A percentile compares a stretch with the other conserved stretches of the same genome.
Conservation (phyloP, 2,797 vertebrate genomes). For the Toxotes lorentzi region DNA sequence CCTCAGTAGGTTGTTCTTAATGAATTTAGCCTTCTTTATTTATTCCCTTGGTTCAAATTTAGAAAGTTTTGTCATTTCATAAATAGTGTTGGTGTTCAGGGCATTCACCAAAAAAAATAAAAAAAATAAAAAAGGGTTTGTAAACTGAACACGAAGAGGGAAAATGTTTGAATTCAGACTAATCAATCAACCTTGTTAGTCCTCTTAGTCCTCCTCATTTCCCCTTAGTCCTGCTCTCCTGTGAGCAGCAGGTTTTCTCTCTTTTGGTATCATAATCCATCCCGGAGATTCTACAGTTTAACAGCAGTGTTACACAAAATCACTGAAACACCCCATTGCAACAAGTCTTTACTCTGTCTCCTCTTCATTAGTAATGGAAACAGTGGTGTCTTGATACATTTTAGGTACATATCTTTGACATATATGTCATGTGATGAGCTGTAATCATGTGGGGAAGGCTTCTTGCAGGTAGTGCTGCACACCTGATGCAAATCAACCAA, state of each 20-base stretch:
- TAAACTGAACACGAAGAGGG: too few relatives aligned
- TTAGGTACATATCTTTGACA: too few relatives aligned
- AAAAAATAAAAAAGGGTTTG: too few relatives aligned
- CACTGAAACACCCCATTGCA: not conserved
- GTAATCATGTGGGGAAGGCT: too few relatives aligned
- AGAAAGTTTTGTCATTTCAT: not conserved
- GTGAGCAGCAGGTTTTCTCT: not conserved
- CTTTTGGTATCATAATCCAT: not conserved
- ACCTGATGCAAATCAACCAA: too few relatives aligned
- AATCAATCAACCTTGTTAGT: not conserved
- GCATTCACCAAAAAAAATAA: too few relatives aligned
- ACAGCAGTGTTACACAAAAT: not conserved
- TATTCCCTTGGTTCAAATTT: too few relatives aligned
- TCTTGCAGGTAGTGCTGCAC: too few relatives aligned
- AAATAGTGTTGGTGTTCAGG: not conserved
- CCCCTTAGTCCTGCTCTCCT: not conserved
- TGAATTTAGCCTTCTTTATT: constrained; percentile 10
- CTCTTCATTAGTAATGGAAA: too few relatives aligned
- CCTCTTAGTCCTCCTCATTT: not conserved
- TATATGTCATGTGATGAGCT: too few relatives aligned
- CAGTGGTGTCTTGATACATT: too few relatives aligned
- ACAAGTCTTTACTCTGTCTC: not conserved
- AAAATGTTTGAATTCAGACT: too few relatives aligned
- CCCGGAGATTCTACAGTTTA: not conserved
- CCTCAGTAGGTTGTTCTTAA: constrained; percentile 4